phyloP scores from a whole-genome alignment of 2,113 vertebrate genomes.

The Megaleporinus macrocephalus region DNA sequence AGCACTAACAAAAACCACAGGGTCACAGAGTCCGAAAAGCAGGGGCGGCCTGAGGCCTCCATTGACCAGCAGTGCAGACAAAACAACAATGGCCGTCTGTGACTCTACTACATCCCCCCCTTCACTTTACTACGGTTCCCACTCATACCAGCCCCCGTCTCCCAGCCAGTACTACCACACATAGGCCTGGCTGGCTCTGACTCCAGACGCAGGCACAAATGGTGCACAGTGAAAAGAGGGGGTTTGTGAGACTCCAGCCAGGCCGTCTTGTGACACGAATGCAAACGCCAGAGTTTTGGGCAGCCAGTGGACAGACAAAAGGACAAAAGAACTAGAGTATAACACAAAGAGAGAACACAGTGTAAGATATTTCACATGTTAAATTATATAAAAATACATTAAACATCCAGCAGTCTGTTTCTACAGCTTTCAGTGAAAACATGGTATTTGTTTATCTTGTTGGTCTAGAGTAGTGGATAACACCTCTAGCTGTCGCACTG shows the following conservation, averaged over 20 bases:
- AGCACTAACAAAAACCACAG: constrained; percentile 22
- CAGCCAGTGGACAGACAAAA: not conserved
- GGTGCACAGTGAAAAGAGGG: not conserved
- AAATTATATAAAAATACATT: too few species aligned
- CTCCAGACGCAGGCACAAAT: constrained; percentile 33
- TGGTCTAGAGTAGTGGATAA: too few species aligned
- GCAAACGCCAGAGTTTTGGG: not conserved
- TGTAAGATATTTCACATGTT: too few species aligned
- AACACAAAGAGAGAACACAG: too few species aligned
- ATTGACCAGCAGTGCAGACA: constrained; percentile 50
- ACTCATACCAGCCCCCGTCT: constrained; percentile 13
- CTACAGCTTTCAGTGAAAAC: too few species aligned
- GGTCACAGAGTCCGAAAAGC: constrained; percentile 39
- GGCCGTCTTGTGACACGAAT: constrained; percentile 28
- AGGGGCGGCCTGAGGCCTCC: constrained; percentile 43
- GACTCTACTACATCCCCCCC: constrained; percentile 30
- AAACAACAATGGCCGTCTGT: constrained; percentile 54
- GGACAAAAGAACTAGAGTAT: not conserved
- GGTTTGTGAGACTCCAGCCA: constrained; percentile 7
- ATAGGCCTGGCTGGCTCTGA: constrained; percentile 16
- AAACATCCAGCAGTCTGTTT: too few species aligned
- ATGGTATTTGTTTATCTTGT: too few species aligned
- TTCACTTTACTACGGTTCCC: constrained; percentile 38
- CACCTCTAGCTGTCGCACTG: too few species aligned
- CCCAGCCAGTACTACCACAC: constrained; percentile 15